Conservation (phyloP, 2,797 vertebrate species). For the Saguinus oedipus region DNA sequence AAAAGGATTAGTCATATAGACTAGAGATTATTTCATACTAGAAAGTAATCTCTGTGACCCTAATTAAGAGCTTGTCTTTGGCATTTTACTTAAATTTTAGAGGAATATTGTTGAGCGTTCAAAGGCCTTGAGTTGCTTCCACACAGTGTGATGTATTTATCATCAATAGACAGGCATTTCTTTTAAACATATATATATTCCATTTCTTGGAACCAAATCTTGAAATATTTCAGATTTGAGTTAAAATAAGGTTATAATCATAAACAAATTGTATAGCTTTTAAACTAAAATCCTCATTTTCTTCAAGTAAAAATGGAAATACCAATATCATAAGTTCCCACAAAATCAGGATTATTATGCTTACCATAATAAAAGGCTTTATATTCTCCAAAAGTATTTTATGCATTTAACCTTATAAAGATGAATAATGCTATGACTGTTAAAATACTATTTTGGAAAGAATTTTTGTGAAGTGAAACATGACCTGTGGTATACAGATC, state of each 20-base stretch:
- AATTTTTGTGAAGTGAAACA: conserved; percentile 48
- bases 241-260: conserved; percentile 25
- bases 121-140: not conserved
- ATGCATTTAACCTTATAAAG: conserved; percentile 1
- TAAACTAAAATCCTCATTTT: conserved; percentile 28
- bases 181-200: conserved; percentile 18
- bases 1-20: not conserved
- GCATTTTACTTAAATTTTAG: conserved; percentile 36
- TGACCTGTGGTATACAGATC: not conserved
- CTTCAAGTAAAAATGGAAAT: not conserved
- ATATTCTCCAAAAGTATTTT: conserved; percentile 33
- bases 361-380: not conserved
- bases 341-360: not conserved
- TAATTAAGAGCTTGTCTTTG: conserved; percentile 1
- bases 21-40: not conserved
- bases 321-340: not conserved
- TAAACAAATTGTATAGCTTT: conserved; percentile 6
- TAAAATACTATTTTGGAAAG: conserved; percentile 3
- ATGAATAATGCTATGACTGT: conserved; percentile 14
- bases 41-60: not conserved
- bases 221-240: conserved; percentile 48
- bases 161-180: not conserved
- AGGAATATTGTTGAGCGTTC: not conserved
- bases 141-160: not conserved
- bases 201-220: conserved; percentile 14